A percentile compares a stretch with the other conserved stretches of the same genome.
phyloP scores from a whole-genome alignment of 2,888 invertebrate genomes.

The Amblyjoppa proteus region DNA sequence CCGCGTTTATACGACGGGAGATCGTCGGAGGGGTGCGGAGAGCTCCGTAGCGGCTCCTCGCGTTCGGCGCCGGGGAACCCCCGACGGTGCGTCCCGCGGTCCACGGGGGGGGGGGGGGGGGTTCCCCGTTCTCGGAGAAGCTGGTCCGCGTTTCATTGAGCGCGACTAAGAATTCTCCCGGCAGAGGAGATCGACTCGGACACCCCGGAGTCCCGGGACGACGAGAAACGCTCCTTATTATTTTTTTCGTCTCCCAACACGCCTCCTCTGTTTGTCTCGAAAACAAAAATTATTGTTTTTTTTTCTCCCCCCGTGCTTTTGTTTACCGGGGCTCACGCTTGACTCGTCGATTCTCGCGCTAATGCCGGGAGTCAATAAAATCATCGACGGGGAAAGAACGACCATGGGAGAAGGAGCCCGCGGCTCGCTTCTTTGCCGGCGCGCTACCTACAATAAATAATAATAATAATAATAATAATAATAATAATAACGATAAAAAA shows the following conservation, averaged over 20 bases:
- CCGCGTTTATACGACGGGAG: conserved; percentile 21
- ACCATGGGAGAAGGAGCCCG: conserved; percentile 14
- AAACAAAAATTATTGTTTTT: conserved; percentile 18
- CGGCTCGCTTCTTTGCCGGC: conserved; percentile 33
- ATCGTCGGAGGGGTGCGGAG: neutral
- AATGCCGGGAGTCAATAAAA: conserved; percentile 81
- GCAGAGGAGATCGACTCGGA: conserved; percentile 15
- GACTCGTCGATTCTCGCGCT: conserved; percentile 80
- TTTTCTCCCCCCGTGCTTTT: neutral
- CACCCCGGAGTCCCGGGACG: conserved; percentile 40
- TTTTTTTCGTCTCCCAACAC: neutral
- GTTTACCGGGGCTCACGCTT: conserved; percentile 60
- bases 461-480: neutral
- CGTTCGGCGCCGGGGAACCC: conserved; percentile 64
- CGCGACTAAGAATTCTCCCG: neutral
- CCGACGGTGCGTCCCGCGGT: conserved; percentile 74
- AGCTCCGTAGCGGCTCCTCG: conserved; percentile 61
- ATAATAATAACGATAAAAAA: neutral
- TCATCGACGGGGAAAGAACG: conserved; percentile 45
- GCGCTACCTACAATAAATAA: neutral
- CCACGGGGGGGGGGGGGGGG: conserved; percentile 60
- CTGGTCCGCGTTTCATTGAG: conserved; percentile 34
- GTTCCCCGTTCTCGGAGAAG: conserved; percentile 21
- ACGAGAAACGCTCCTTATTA: conserved; percentile 16
- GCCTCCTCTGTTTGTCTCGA: conserved; percentile 21